Evolutionary conservation across 2,113 vertebrate species (phyloP).

Genomic region (Puffinus mauretanicus): DNA sequence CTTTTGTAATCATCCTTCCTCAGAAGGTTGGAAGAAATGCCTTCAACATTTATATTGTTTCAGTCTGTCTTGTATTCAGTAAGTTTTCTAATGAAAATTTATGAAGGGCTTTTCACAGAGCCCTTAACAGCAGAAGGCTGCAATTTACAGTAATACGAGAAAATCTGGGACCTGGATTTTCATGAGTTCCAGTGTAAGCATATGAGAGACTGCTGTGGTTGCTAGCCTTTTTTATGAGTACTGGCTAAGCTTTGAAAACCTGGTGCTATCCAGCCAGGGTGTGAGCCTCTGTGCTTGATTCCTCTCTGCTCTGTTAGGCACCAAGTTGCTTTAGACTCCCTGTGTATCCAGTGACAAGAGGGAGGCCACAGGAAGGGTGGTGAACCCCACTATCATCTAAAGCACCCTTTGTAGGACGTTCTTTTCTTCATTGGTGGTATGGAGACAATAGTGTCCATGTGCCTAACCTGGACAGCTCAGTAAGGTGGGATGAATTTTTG

Average conservation of each 20-base stretch:
- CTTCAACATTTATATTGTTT: not conserved
- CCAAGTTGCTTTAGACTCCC: not conserved
- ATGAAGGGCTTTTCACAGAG: not conserved
- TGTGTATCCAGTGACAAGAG: not conserved
- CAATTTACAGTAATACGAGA: not conserved
- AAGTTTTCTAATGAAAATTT: not conserved
- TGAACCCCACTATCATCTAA: not conserved
- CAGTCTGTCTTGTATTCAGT: not conserved
- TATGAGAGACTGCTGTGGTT: not conserved
- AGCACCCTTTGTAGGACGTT: not conserved
- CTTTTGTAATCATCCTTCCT: not conserved
- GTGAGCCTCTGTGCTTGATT: not conserved
- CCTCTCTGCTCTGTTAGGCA: not conserved
- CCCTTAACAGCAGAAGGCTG: not conserved
- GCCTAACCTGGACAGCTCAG: not conserved
- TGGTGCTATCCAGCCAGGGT: not conserved
- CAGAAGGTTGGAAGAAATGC: not conserved
- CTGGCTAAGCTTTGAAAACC: not conserved
- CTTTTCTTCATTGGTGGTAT: not conserved
- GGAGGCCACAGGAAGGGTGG: not conserved
- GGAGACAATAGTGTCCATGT: not conserved
- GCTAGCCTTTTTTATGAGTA: not conserved
- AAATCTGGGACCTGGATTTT: not conserved
- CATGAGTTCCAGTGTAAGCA: not conserved
- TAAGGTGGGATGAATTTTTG: not conserved